Evolutionary conservation across 1,140 invertebrate genomes (phyloP).

Genomic region (Pantala flavescens): DNA sequence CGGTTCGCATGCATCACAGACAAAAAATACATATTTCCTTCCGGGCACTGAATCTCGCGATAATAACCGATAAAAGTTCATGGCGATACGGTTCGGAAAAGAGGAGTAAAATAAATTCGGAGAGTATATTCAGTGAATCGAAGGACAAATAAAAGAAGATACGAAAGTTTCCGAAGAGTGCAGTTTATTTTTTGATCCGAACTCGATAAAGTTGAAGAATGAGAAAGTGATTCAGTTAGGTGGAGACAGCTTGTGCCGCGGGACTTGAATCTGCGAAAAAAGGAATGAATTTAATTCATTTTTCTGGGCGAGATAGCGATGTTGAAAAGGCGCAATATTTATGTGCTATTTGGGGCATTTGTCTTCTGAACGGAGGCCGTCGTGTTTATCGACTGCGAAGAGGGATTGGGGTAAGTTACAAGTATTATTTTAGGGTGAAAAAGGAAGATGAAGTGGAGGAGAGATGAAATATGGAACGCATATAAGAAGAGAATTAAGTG

Average conservation of each 20-base stretch:
- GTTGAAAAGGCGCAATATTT: neutral
- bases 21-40: too few species aligned
- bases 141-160: too few species aligned
- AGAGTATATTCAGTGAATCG: too few species aligned
- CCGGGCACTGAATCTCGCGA: too few species aligned
- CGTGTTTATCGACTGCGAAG: neutral
- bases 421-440: constrained; percentile 1
- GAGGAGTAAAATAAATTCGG: too few species aligned
- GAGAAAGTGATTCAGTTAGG: neutral
- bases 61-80: too few species aligned
- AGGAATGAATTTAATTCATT: constrained; percentile 8
- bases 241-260: neutral
- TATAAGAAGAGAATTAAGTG: too few species aligned
- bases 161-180: too few species aligned
- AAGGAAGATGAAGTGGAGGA: neutral
- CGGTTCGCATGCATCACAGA: too few species aligned
- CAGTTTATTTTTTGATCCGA: too few species aligned
- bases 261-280: neutral
- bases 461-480: neutral
- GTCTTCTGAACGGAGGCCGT: neutral
- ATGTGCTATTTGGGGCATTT: neutral
- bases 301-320: neutral
- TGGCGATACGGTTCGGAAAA: too few species aligned
- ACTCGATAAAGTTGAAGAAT: neutral
- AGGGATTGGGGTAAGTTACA: neutral